Conservation (phyloP, 1,140 invertebrate species). For the Chironomus tepperi region DNA sequence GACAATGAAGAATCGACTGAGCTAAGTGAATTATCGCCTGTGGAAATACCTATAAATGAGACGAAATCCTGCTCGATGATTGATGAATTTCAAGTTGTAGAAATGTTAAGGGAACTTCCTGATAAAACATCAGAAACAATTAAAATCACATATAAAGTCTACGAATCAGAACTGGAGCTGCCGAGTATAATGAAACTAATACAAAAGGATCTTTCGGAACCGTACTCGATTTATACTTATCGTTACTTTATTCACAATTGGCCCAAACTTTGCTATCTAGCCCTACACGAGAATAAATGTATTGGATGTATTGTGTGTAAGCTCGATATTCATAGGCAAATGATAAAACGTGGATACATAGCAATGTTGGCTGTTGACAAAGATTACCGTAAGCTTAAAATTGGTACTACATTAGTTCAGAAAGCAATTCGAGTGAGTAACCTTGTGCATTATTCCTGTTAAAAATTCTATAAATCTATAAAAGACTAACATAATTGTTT, state of each 20-base stretch:
- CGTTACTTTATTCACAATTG: constrained; percentile 99
- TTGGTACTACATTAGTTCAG: constrained; percentile 67
- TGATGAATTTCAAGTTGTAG: not conserved
- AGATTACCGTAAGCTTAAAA: constrained; percentile 88
- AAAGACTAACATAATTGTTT: constrained; percentile 28
- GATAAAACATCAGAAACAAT: not conserved
- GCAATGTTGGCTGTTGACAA: constrained; percentile 98
- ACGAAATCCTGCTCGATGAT: not conserved
- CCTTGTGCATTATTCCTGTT: not conserved
- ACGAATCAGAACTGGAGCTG: constrained; percentile 86
- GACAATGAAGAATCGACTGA: constrained; percentile 7
- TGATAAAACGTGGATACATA: constrained; percentile 91
- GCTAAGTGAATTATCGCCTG: constrained; percentile 1
- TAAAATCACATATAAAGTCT: constrained; percentile 59
- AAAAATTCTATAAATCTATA: not conserved
- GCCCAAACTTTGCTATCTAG: constrained; percentile 97
- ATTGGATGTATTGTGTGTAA: constrained; percentile 98
- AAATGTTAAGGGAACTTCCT: not conserved
- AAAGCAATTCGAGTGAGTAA: constrained; percentile 64
- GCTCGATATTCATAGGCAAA: constrained; percentile 88
- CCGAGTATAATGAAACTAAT: constrained; percentile 92
- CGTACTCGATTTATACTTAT: constrained; percentile 99
- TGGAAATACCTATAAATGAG: not conserved
- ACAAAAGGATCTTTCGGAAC: constrained; percentile 97
- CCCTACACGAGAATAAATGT: constrained; percentile 75